Conservation (phyloP, 2,113 vertebrate species). For the Gymnobelideus leadbeateri region DNA sequence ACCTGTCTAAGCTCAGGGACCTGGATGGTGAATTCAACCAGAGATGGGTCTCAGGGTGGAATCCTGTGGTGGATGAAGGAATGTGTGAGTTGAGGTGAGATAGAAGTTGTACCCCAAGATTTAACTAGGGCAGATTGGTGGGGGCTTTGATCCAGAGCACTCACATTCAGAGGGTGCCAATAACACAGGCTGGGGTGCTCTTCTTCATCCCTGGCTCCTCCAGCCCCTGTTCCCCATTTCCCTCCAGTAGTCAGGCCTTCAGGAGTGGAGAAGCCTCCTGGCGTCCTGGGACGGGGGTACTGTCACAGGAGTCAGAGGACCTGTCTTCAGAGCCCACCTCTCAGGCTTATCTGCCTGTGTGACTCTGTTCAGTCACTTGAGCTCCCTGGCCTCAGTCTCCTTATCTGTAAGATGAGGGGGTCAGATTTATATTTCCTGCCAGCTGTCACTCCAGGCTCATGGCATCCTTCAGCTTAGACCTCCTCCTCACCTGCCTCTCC, state of each 20-base stretch:
- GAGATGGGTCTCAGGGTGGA: neutral
- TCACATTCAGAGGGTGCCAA: neutral
- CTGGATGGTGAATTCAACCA: neutral
- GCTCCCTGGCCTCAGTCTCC: neutral
- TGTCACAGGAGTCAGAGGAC: neutral
- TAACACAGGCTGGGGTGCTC: neutral
- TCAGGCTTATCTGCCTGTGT: neutral
- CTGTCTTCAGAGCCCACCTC: neutral
- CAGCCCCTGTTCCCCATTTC: neutral
- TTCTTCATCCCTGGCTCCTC: neutral
- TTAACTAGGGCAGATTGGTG: neutral
- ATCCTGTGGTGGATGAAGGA: neutral
- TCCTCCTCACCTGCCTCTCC: too few species aligned
- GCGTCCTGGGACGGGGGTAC: neutral
- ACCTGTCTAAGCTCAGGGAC: too few species aligned
- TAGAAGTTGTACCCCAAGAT: neutral
- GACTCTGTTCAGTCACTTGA: neutral
- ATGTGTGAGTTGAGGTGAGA: neutral
- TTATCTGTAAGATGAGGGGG: neutral
- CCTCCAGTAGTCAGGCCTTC: neutral
- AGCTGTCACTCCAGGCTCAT: neutral
- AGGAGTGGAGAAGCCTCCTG: neutral
- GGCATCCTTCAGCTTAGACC: neutral
- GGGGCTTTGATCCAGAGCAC: neutral
- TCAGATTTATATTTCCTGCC: neutral